phyloP scores from a whole-genome alignment of 2,888 invertebrate species.

The Ophonus ardosiacus region DNA sequence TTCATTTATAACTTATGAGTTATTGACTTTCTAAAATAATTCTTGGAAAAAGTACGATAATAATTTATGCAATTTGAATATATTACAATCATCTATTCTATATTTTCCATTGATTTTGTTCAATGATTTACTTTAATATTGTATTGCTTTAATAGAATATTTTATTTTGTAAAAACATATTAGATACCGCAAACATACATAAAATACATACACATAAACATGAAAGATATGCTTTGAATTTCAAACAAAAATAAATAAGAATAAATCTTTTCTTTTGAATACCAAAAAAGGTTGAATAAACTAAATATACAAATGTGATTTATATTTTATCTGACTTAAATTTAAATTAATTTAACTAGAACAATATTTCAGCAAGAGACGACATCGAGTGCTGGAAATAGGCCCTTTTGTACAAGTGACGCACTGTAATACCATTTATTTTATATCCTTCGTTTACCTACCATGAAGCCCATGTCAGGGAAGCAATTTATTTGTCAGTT shows the following conservation, averaged over 20 bases:
- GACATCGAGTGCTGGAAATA: too few species aligned
- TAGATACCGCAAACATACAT: neutral
- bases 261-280: neutral
- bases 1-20: neutral
- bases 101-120: neutral
- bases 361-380: too few species aligned
- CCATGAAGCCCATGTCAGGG: too few species aligned
- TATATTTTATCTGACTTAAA: neutral
- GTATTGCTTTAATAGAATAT: neutral
- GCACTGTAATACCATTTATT: too few species aligned
- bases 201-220: neutral
- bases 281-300: neutral
- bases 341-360: too few species aligned
- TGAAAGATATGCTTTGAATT: neutral
- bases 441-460: too few species aligned
- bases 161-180: neutral
- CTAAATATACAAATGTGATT: neutral
- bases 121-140: neutral
- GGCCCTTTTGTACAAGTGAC: too few species aligned
- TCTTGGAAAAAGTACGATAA: neutral
- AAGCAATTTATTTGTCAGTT: too few species aligned
- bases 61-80: neutral
- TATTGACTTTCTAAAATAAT: neutral
- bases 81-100: neutral
- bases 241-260: neutral